A percentile compares a stretch with the other conserved stretches of the same genome.
phyloP scores from a whole-genome alignment of 2,113 vertebrate genomes.

The Sander lucioperca region DNA sequence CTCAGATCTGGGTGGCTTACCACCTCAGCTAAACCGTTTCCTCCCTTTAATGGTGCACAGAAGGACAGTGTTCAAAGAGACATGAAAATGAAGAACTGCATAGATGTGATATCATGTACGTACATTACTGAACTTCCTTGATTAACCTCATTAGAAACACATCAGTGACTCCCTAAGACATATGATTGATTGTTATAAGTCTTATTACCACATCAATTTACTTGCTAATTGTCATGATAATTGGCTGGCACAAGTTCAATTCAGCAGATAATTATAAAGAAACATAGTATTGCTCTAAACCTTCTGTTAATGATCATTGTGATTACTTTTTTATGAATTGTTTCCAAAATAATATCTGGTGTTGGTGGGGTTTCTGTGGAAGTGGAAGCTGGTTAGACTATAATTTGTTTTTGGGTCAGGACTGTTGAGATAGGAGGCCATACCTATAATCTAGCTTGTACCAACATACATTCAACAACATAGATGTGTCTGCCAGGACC shows the following conservation, averaged over 20 bases:
- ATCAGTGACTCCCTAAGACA: not conserved
- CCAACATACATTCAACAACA: not conserved
- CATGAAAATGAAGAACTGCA: not conserved
- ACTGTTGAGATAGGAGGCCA: not conserved
- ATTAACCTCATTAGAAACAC: constrained; percentile 8
- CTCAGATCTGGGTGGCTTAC: not conserved
- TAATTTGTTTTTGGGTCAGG: not conserved
- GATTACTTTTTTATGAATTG: no score
- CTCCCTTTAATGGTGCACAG: not conserved
- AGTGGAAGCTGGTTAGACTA: not conserved
- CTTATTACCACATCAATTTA: not conserved
- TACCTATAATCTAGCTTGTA: not conserved
- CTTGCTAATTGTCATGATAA: not conserved
- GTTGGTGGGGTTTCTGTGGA: not conserved
- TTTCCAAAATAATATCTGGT: not conserved
- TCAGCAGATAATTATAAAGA: not conserved
- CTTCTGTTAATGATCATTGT: not conserved
- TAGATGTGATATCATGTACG: not conserved
- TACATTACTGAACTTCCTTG: constrained; percentile 16
- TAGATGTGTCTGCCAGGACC: not conserved
- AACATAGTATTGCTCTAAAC: not conserved
- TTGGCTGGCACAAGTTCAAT: not conserved
- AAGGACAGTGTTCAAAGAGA: not conserved
- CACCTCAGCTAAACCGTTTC: not conserved
- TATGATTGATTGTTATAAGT: not conserved